phyloP scores from a whole-genome alignment of 92 coral and sea anemone genomes.

The Heliopora coerulea region DNA sequence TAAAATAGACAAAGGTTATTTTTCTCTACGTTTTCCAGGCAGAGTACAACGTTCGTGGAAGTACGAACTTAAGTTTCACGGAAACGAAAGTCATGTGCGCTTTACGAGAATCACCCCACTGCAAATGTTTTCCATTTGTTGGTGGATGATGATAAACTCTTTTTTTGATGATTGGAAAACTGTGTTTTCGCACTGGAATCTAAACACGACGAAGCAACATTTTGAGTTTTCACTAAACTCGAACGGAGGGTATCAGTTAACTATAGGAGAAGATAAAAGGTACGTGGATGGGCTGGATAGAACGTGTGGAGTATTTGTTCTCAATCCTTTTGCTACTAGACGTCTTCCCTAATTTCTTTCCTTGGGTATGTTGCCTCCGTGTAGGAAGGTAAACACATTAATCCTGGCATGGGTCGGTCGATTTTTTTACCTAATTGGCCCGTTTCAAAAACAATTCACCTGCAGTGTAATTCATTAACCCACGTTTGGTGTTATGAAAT shows the following conservation, averaged over 20 bases:
- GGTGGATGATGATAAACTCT: slow-evolving; percentile 20
- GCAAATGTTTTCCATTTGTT: slow-evolving; percentile 3
- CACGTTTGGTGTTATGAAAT: no score
- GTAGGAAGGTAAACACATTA: no score
- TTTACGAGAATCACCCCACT: slow-evolving; percentile 7
- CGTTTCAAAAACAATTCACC: no score
- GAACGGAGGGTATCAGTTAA: background rate
- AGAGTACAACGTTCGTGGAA: slow-evolving; percentile 11
- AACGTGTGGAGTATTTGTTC: background rate
- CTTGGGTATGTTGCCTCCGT: no score
- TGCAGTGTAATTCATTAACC: no score
- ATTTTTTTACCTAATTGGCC: no score
- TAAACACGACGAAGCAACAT: background rate
- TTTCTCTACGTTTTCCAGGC: background rate
- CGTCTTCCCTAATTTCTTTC: background rate
- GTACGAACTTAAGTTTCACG: slow-evolving; percentile 22
- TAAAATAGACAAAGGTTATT: background rate
- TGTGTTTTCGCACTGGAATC: slow-evolving; percentile 18
- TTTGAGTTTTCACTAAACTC: slow-evolving; percentile 10
- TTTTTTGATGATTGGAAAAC: background rate
- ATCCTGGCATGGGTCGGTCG: no score
- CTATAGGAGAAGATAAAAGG: slow-evolving; percentile 8
- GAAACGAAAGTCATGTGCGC: slow-evolving; percentile 18
- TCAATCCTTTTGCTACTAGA: background rate
- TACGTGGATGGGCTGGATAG: background rate